Evolutionary conservation across 2,113 vertebrate genomes (phyloP).

Genomic region (Antechinus stuartii): DNA sequence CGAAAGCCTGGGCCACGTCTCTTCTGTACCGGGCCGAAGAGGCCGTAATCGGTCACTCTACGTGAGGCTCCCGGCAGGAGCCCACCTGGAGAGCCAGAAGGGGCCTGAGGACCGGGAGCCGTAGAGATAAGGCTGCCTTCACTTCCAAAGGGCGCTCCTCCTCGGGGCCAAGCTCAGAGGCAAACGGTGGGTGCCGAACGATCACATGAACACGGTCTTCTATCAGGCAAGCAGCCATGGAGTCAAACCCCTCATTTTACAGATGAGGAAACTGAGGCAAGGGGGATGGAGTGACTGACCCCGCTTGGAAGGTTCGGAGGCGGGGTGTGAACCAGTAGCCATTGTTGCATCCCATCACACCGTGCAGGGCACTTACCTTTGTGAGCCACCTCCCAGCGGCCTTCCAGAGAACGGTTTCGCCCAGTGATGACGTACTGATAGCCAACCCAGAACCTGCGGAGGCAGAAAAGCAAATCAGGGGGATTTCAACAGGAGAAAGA

Average conservation of each 20-base stretch:
- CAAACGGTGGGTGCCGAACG: not conserved
- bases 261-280: not conserved
- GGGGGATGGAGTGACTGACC: not conserved
- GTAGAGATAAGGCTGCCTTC: not conserved
- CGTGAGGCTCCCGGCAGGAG: no score
- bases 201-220: not conserved
- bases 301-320: not conserved
- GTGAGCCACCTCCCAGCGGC: constrained; percentile 96
- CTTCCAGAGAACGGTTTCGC: constrained; percentile 93
- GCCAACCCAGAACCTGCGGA: constrained; percentile 95
- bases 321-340: not conserved
- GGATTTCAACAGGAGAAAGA: not conserved
- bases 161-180: not conserved
- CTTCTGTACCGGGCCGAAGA: not conserved
- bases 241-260: not conserved
- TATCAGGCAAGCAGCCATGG: not conserved
- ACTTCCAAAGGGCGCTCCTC: not conserved
- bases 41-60: not conserved
- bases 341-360: no score
- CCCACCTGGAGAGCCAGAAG: not conserved
- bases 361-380: constrained; percentile 87
- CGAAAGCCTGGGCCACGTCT: not conserved
- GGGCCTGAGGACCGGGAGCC: not conserved
- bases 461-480: not conserved
- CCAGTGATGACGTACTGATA: constrained; percentile 97